phyloP scores from a whole-genome alignment of 64 coral and sea anemone species.

The Pocillopora verrucosa region DNA sequence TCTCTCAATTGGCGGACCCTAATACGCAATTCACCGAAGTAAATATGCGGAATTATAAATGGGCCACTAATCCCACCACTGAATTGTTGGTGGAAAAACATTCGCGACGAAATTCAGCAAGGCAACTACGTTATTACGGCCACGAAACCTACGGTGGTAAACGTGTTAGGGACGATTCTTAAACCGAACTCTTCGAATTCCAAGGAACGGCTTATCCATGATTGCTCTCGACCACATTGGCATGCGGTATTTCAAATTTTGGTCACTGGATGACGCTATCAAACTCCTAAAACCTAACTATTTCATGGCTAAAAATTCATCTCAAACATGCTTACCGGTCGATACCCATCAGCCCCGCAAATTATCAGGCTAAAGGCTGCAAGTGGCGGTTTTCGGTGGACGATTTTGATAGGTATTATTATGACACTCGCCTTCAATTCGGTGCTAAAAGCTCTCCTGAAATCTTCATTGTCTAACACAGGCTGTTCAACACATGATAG shows the following conservation, averaged over 20 bases:
- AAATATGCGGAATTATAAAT: too few relatives aligned
- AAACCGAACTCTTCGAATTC: neutral
- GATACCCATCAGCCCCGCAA: conserved; percentile 45
- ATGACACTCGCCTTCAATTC: too few relatives aligned
- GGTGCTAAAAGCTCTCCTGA: too few relatives aligned
- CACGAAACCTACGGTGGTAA: conserved; percentile 10
- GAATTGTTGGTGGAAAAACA: too few relatives aligned
- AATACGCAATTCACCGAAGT: too few relatives aligned
- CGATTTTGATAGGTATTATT: neutral
- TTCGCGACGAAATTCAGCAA: neutral
- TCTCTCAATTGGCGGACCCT: too few relatives aligned
- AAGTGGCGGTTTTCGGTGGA: conserved; percentile 50
- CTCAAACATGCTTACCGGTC: conserved; percentile 46
- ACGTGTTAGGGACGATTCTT: conserved; percentile 36
- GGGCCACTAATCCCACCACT: too few relatives aligned
- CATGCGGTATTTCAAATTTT: neutral
- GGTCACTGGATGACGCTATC: too few relatives aligned
- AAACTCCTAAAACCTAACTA: neutral
- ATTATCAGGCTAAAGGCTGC: conserved; percentile 21
- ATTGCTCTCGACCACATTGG: conserved; percentile 9
- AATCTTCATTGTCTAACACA: too few relatives aligned
- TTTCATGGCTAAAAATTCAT: conserved; percentile 49
- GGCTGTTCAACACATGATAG: too few relatives aligned
- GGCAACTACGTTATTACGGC: neutral
- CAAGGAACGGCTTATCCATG: conserved; percentile 12